Evolutionary conservation across 2,888 invertebrate species (phyloP), one percentile per base, ranked within the genome.

Genomic region (Agrypnus murinus): DNA sequence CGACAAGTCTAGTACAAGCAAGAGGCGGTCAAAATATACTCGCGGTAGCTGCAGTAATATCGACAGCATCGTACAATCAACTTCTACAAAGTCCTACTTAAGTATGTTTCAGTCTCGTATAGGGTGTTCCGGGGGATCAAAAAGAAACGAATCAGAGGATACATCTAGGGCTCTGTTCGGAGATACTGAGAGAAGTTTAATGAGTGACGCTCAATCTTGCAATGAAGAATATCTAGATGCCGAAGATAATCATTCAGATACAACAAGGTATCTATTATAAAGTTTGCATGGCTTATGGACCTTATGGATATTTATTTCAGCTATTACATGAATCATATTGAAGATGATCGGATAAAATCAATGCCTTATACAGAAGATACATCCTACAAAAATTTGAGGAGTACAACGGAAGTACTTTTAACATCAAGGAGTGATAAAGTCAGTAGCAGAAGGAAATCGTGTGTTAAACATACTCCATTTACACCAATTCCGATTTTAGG

Each of bases 241-340:
- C 8, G 65, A 72, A 17, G 71, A 70, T 31, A 48, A 58, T 12
- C 32, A 45, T n/a, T 74, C 73, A 6, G 74, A 74, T 50, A 65
- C 68, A 7, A 65, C 71, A n/a, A 75, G 75, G 75, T 73, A 34
- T 55, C 32, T 12, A 32, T 58, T 2, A 55, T 15, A 55, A 8
- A n/a, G n/a, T n/a, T 25, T 25, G 25, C 25, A n/a, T 25, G 40
- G 9, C 8, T 19, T 17, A 14, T 2, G n/a, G n/a, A n/a, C n/a
- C n/a, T n/a, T n/a, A n/a, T n/a, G n/a, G n/a, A 19, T 9, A 9
- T 8, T 10, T 64, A 55, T 73, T 73, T 6, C 45, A 78, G 77
- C 58, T 77, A 76, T 55, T 79, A 78, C 53, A 65, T 73, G 1
- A 73, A 75, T 14, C 71, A 74, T 14, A 69, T 79, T 36, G 72